Conservation (phyloP, 2,888 invertebrate genomes). For the Amphipoea lucens region DNA sequence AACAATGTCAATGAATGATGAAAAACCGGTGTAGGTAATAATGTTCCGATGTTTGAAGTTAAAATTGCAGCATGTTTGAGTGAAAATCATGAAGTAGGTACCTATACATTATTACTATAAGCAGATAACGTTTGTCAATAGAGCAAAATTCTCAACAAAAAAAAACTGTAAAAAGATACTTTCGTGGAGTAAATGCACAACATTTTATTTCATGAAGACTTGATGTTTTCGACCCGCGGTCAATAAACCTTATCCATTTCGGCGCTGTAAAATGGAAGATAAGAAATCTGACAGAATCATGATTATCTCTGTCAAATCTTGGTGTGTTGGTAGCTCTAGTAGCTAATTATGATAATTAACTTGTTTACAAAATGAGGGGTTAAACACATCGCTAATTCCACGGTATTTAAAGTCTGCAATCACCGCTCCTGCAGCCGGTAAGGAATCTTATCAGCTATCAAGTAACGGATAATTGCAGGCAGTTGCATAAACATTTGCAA, state of each 20-base stretch:
- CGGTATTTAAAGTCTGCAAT: background rate
- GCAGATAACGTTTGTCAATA: too few species aligned
- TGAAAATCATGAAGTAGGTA: background rate
- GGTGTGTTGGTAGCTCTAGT: background rate
- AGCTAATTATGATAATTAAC: constrained; percentile 1
- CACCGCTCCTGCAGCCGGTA: constrained; percentile 1
- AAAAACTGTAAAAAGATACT: background rate
- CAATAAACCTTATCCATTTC: background rate
- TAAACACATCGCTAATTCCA: background rate
- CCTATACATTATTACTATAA: too few species aligned
- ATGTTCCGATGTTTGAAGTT: too few species aligned
- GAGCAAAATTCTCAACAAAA: too few species aligned
- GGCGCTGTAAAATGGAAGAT: background rate
- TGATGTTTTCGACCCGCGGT: background rate
- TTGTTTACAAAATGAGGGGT: constrained; percentile 1
- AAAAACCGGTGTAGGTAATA: background rate
- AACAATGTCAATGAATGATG: constrained; percentile 18
- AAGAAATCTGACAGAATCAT: background rate
- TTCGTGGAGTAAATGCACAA: too few species aligned
- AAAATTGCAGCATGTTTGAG: background rate
- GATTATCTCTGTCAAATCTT: background rate
- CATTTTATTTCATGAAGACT: background rate
- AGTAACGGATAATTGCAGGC: constrained; percentile 34
- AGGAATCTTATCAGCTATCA: constrained; percentile 48
- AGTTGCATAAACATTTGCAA: constrained; percentile 33